Conservation (phyloP, 2,888 invertebrate genomes). For the Sinodicranocentrus sp. region DNA sequence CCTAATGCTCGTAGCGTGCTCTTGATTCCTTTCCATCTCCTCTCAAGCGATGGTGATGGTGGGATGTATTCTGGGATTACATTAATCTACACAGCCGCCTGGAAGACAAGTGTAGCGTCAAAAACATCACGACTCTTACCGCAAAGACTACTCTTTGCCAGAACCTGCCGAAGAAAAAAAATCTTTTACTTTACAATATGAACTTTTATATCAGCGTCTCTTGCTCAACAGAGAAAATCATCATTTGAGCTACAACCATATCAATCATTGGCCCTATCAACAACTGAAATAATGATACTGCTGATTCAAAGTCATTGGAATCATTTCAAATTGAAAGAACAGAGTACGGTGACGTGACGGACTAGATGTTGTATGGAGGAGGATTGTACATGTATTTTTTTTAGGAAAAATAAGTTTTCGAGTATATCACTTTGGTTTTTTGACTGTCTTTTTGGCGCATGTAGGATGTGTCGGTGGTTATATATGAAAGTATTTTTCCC, state of each 20-base stretch:
- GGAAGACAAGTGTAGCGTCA: conserved; percentile 77
- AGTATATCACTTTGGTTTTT: no score
- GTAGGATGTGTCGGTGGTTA: no score
- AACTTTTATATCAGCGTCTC: no score
- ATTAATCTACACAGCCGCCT: conserved; percentile 77
- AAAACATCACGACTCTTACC: conserved; percentile 74
- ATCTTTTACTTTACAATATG: no score
- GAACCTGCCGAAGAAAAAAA: conserved; percentile 13
- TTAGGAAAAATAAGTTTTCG: no score
- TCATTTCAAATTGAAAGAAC: neutral
- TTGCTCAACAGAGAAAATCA: no score
- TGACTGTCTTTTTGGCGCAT: no score
- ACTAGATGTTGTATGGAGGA: neutral
- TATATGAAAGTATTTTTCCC: no score
- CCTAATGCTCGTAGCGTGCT: conserved; percentile 45
- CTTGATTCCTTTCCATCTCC: conserved; percentile 49
- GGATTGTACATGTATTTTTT: no score
- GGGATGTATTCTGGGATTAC: conserved; percentile 76
- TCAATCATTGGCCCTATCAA: no score
- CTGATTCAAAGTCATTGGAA: neutral
- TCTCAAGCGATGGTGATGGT: conserved; percentile 70
- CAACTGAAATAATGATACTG: no score
- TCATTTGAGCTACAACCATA: no score
- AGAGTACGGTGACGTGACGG: conserved; percentile 4
- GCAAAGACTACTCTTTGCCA: conserved; percentile 46